Percentiles rank a stretch among this genome's conserved stretches.
Conservation (phyloP, 2,888 invertebrate genomes). For the Selenia dentaria region DNA sequence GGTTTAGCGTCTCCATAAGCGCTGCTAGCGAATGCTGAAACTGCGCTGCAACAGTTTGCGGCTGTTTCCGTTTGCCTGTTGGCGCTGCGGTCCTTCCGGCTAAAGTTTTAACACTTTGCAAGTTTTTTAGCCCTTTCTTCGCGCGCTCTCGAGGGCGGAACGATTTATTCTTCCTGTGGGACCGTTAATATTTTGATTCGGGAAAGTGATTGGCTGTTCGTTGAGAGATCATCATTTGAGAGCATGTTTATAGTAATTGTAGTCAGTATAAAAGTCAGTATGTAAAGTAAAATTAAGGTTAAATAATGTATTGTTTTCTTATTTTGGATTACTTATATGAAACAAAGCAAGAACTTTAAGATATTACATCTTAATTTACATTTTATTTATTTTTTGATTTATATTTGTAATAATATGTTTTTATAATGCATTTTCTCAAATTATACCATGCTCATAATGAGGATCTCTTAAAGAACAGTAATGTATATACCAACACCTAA, state of each 20-base stretch:
- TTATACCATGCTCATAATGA: no score
- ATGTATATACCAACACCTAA: constrained; percentile 39
- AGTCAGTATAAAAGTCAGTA: no score
- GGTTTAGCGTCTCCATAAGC: constrained; percentile 96
- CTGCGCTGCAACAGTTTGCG: constrained; percentile 97
- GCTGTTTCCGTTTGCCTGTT: constrained; percentile 91
- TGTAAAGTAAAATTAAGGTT: no score
- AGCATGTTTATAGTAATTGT: not conserved
- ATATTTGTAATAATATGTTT: no score
- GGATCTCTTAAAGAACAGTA: constrained; percentile 38
- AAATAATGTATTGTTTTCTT: no score
- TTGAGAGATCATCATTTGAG: constrained; percentile 22
- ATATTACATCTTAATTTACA: no score
- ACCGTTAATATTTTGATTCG: constrained; percentile 5
- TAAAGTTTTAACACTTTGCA: constrained; percentile 96
- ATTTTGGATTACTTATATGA: no score
- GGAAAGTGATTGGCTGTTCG: constrained; percentile 18
- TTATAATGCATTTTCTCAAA: no score
- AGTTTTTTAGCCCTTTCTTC: constrained; percentile 94
- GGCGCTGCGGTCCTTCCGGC: constrained; percentile 89
- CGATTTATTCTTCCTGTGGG: constrained; percentile 94
- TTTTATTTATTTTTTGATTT: no score
- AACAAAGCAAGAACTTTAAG: no score
- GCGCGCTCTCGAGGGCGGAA: constrained; percentile 94
- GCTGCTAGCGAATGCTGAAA: constrained; percentile 96